Evolutionary conservation across 37 sponge, comb jelly and placozoan species (phyloP), one percentile per base, ranked within the genome.

Genomic region (Chondrilla cf. caribensis): DNA sequence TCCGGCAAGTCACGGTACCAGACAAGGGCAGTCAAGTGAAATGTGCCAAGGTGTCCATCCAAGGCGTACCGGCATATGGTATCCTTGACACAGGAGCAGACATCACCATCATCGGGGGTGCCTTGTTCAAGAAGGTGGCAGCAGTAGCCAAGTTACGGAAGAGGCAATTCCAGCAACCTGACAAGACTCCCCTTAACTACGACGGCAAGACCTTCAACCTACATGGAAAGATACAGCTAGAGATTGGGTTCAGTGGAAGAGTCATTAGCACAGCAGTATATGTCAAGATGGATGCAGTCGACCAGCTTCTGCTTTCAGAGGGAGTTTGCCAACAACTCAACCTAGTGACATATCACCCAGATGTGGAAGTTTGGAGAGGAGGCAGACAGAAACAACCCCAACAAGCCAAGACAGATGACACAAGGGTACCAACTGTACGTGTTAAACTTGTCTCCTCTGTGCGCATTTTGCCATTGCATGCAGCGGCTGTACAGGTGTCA

Each of bases 291-390:
- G 80, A 84, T 58, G 89, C 84, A 0, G 7, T 3, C 0, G 84
- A 88, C 31, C 85, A 79, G 37, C 67, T 84, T 65, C 81, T 84
- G 31, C 58, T 88, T 21, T 88, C 88, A 18, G 84, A 88, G 42
- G 84, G 84, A 28, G 84, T 88, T 17, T 88, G 84, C 54, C 71
- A 76, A 9, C 88, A 88, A 19, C 80, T 88, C 2, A 84, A 84
- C 2, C 60, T 88, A 1, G 24, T 88, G 5, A 21, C 58, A 0
- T 88, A 88, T 43, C 80, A 88, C 43, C 81, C 84, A 0, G 62
- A 36, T 62, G 82, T 86, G 2, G 55, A 77, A 41, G 57, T 54
- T 35, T 77, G 78, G 78, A 41, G 78, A 14, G 78, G 78, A 35
- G 57, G 78, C 4, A 5, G 40, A 9, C 11, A 70, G 72, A 32